Percentiles rank a stretch among this genome's conserved stretches.
These are phyloP conservation scores for Pteronura brasiliensis DNA, from an alignment of 2,113 vertebrate species.

Conservation along the genomic window DNA sequence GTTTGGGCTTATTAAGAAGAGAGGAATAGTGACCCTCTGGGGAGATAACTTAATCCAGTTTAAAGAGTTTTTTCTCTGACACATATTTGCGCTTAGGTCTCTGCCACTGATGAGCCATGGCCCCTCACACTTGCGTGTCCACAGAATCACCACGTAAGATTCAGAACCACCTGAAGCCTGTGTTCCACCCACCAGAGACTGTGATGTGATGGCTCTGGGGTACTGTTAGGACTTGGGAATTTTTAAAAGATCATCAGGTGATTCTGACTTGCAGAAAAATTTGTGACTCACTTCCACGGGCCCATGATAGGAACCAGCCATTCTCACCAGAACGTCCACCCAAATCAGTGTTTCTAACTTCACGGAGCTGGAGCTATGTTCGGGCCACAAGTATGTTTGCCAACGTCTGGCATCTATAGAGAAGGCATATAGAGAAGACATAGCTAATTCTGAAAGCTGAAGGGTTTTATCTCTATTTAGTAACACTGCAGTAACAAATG, in stretches of 20 bases:
- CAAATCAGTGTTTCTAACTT: not conserved
- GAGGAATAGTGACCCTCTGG: not conserved
- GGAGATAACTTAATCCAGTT: not conserved
- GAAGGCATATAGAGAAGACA: not conserved
- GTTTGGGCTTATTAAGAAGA: not conserved
- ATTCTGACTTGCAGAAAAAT: not conserved
- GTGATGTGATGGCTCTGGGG: not conserved
- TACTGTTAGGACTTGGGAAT: not conserved
- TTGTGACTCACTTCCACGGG: not conserved
- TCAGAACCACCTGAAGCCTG: not conserved
- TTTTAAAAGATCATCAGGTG: not conserved
- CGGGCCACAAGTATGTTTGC: not conserved
- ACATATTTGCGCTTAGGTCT: not conserved
- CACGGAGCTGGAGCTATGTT: not conserved
- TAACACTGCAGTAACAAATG: not conserved
- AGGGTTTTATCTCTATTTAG: not conserved
- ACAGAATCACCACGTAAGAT: not conserved
- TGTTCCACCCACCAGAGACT: not conserved
- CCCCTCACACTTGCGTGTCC: not conserved
- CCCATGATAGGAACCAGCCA: not conserved
- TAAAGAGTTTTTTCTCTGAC: not conserved
- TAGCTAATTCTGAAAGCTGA: not conserved
- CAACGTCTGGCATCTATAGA: not conserved
- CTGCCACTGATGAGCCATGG: not conserved
- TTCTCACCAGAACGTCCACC: not conserved